phyloP scores from a whole-genome alignment of 1,140 invertebrate species.

The Acromyrmex echinatior region DNA sequence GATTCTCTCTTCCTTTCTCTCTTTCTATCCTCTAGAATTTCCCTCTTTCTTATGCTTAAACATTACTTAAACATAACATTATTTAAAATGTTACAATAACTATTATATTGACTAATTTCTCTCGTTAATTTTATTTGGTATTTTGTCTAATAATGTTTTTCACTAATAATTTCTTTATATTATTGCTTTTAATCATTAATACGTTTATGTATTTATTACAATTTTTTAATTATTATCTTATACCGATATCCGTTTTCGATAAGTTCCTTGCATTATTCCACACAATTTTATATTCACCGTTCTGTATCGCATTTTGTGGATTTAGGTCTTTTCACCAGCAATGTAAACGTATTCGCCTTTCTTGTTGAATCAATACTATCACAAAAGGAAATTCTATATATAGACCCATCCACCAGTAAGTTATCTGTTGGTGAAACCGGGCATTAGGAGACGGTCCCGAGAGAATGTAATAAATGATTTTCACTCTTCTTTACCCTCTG shows the following conservation, averaged over 20 bases:
- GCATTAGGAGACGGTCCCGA: neutral
- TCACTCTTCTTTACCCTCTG: constrained; percentile 17
- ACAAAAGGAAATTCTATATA: constrained; percentile 24
- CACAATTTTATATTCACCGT: constrained; percentile 8
- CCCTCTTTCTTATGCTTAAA: neutral
- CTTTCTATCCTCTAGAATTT: too few species aligned
- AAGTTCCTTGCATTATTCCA: neutral
- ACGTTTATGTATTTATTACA: neutral
- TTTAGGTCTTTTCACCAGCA: constrained; percentile 31
- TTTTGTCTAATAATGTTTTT: neutral
- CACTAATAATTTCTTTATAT: constrained; percentile 1
- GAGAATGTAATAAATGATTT: constrained; percentile 27
- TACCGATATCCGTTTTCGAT: neutral
- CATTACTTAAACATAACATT: neutral
- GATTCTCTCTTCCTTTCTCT: neutral
- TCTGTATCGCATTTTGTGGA: constrained; percentile 3
- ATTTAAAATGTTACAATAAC: constrained; percentile 15
- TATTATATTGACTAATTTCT: constrained; percentile 1
- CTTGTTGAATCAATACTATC: constrained; percentile 19
- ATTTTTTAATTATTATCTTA: constrained; percentile 2
- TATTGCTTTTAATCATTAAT: neutral
- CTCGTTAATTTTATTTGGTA: constrained; percentile 12
- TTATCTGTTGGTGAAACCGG: constrained; percentile 9
- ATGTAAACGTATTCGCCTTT: constrained; percentile 1
- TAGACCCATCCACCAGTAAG: constrained; percentile 25